These are phyloP conservation scores for Tetanocera ferruginea DNA, from an alignment of 2,888 invertebrate genomes.

Conservation along the genomic window DNA sequence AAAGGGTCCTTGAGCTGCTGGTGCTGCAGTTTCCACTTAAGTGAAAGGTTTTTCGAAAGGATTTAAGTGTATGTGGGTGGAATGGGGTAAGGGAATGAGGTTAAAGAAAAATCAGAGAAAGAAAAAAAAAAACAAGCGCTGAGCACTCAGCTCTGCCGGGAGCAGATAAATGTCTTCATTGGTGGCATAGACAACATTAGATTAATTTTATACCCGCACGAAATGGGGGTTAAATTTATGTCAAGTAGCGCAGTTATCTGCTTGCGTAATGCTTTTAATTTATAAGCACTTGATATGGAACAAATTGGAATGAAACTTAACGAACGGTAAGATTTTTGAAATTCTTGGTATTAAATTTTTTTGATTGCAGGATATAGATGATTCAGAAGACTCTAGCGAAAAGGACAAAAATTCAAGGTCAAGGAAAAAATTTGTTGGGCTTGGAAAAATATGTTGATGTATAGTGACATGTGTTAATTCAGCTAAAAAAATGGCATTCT, in stretches of 20 bases:
- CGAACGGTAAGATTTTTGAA: too few relatives aligned
- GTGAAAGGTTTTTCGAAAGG: conserved; percentile 27
- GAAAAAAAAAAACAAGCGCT: background rate
- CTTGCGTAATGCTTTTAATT: conserved; percentile 25
- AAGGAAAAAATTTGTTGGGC: too few relatives aligned
- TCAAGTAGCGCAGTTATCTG: conserved; percentile 27
- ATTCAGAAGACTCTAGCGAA: too few relatives aligned
- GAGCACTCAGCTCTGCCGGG: background rate
- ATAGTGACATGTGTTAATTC: too few relatives aligned
- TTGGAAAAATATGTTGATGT: too few relatives aligned
- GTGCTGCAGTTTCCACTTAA: conserved; percentile 6
- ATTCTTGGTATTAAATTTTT: too few relatives aligned
- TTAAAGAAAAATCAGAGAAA: background rate
- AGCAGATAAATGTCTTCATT: conserved; percentile 33
- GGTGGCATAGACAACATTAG: conserved; percentile 26
- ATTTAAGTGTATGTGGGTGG: background rate
- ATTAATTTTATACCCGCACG: conserved; percentile 34
- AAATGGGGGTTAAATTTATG: conserved; percentile 27
- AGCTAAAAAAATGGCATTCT: too few relatives aligned
- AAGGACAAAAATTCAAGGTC: too few relatives aligned
- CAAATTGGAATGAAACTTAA: conserved; percentile 6
- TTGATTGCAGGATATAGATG: too few relatives aligned
- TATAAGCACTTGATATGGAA: conserved; percentile 24
- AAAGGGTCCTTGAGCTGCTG: background rate
- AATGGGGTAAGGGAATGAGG: background rate